Evolutionary conservation across 2,888 invertebrate species (phyloP).

Genomic region (Dyspetes luteomarginatus): DNA sequence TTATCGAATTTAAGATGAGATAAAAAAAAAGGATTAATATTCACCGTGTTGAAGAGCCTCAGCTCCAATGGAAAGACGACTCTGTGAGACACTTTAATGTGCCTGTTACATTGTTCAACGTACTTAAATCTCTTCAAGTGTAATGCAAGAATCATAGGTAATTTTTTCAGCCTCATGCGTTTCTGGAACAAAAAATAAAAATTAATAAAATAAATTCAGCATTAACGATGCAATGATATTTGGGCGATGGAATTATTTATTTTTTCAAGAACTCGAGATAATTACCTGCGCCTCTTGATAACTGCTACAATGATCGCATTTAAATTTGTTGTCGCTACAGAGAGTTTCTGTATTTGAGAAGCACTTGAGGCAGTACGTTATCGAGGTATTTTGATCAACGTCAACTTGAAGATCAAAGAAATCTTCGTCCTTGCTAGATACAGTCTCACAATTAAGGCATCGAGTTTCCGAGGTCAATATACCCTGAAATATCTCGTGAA

Average conservation of each 20-base stretch:
- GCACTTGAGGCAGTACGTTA: slow-evolving; percentile 98
- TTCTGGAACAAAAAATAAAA: slow-evolving; percentile 84
- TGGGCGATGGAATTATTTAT: neutral
- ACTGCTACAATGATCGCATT: slow-evolving; percentile 99
- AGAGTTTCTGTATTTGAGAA: slow-evolving; percentile 99
- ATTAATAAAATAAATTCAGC: slow-evolving; percentile 24
- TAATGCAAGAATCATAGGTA: slow-evolving; percentile 98
- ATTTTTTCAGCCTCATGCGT: slow-evolving; percentile 98
- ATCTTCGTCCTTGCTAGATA: slow-evolving; percentile 99
- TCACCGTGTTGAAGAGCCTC: slow-evolving; percentile 97
- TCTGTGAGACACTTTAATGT: slow-evolving; percentile 99
- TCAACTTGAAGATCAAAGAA: slow-evolving; percentile 99
- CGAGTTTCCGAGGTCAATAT: slow-evolving; percentile 99
- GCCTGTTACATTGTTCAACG: slow-evolving; percentile 99
- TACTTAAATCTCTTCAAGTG: slow-evolving; percentile 99
- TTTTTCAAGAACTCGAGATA: neutral
- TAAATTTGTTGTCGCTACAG: slow-evolving; percentile 99
- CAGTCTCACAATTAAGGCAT: slow-evolving; percentile 99
- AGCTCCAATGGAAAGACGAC: slow-evolving; percentile 99
- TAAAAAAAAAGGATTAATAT: slow-evolving; percentile 75
- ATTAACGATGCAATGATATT: slow-evolving; percentile 5
- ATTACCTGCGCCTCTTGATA: slow-evolving; percentile 98
- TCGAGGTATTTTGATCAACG: slow-evolving; percentile 99
- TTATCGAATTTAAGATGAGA: neutral
- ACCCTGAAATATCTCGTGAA: slow-evolving; percentile 99